These are phyloP conservation scores for Corvus moneduloides DNA, from an alignment of 2,113 vertebrate species.

Conservation along the genomic window DNA sequence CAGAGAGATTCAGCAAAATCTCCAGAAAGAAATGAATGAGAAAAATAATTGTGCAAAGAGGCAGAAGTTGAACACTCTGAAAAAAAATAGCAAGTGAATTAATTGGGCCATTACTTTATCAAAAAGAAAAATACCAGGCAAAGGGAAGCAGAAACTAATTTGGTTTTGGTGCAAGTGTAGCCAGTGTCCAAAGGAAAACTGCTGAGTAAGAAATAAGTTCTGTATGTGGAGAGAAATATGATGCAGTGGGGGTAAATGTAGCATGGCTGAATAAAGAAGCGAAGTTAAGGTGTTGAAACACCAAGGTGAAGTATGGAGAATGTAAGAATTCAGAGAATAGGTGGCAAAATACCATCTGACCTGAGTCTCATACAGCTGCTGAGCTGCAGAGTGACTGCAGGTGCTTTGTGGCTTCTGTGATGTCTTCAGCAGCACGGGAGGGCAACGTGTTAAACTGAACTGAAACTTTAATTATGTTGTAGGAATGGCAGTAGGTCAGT, in stretches of 20 bases:
- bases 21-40: background rate
- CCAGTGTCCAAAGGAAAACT: background rate
- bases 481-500: conserved; percentile 1
- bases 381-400: background rate
- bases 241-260: background rate
- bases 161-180: background rate
- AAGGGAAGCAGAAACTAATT: background rate
- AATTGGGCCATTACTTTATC: background rate
- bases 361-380: background rate
- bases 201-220: background rate
- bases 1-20: background rate
- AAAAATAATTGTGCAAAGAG: background rate
- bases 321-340: background rate
- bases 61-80: background rate
- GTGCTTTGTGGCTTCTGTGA: background rate
- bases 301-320: background rate
- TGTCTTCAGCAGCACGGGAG: background rate
- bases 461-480: background rate
- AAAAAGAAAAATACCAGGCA: background rate
- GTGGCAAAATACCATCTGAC: background rate
- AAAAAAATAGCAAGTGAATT: background rate
- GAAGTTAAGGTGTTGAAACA: background rate
- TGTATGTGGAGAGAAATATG: background rate
- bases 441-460: background rate
- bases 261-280: accelerated